Percentiles rank a stretch among this genome's conserved stretches.
Evolutionary conservation across 1,140 invertebrate genomes (phyloP).

Genomic region (Cheumatopsyche charites): DNA sequence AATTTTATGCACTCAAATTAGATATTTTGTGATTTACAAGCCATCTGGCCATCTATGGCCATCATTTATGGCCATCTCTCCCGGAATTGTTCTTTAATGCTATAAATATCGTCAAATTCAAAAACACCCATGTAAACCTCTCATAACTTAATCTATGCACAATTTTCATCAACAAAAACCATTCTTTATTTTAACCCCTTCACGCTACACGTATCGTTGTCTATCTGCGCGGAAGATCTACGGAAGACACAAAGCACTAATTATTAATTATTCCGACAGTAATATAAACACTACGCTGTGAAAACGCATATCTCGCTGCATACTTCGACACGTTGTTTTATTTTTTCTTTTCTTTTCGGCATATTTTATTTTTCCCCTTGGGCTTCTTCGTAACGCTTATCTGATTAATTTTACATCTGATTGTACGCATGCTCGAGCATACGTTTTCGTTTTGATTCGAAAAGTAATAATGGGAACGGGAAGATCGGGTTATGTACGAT

Average conservation of each 20-base stretch:
- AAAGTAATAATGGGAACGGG: neutral
- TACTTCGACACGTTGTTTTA: slow-evolving; percentile 17
- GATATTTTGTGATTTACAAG: too few relatives aligned
- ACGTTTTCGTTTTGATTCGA: slow-evolving; percentile 10
- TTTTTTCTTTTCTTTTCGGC: neutral
- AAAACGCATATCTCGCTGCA: slow-evolving; percentile 1
- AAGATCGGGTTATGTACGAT: slow-evolving; percentile 14
- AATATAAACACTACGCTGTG: slow-evolving; percentile 8
- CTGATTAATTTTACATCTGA: slow-evolving; percentile 2
- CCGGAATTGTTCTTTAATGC: too few relatives aligned
- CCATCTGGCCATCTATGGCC: too few relatives aligned
- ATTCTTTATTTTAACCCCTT: too few relatives aligned
- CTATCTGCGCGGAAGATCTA: neutral
- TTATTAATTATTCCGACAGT: slow-evolving; percentile 18
- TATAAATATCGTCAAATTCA: too few relatives aligned
- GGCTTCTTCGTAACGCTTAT: too few relatives aligned
- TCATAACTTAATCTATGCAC: too few relatives aligned
- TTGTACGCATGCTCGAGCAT: slow-evolving; percentile 12
- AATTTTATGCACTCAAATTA: too few relatives aligned
- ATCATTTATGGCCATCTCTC: too few relatives aligned
- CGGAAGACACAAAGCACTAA: slow-evolving; percentile 8
- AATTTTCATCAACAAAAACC: too few relatives aligned
- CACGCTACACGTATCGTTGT: too few relatives aligned
- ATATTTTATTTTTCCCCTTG: neutral
- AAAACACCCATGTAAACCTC: too few relatives aligned